Evolutionary conservation across 1,140 invertebrate species (phyloP).

Genomic region (Chlorops oryzae): DNA sequence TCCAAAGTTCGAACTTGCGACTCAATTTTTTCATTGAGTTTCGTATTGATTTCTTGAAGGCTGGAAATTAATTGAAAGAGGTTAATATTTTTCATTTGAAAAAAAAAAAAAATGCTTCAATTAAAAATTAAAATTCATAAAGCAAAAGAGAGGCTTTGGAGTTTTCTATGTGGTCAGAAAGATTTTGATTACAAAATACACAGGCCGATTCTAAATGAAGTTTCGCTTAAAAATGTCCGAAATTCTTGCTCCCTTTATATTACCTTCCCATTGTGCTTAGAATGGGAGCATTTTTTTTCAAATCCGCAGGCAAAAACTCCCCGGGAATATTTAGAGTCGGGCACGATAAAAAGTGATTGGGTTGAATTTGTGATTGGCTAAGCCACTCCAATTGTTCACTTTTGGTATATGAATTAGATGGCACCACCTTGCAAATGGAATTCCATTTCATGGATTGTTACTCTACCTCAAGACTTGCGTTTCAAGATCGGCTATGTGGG

Average conservation of each 20-base stretch:
- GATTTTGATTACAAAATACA: background rate
- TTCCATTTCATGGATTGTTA: no score
- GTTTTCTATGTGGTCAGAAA: background rate
- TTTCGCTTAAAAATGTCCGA: no score
- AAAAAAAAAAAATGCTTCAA: background rate
- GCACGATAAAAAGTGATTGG: no score
- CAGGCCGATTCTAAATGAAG: no score
- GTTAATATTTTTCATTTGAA: background rate
- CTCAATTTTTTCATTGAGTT: slow-evolving; percentile 53
- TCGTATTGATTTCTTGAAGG: slow-evolving; percentile 53
- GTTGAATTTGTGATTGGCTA: no score
- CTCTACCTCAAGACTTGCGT: slow-evolving; percentile 54
- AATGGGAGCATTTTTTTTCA: no score
- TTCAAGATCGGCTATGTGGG: slow-evolving; percentile 66
- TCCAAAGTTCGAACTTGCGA: slow-evolving; percentile 45
- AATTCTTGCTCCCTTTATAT: no score
- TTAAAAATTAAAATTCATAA: background rate
- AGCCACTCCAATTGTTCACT: no score
- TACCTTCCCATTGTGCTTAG: no score
- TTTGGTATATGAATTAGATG: background rate
- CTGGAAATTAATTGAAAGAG: slow-evolving; percentile 19
- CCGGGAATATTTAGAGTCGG: no score
- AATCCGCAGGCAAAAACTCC: no score
- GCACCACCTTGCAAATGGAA: background rate
- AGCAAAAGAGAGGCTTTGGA: background rate